phyloP scores from a whole-genome alignment of 2,797 vertebrate species.

The Triplophysa bombifrons region DNA sequence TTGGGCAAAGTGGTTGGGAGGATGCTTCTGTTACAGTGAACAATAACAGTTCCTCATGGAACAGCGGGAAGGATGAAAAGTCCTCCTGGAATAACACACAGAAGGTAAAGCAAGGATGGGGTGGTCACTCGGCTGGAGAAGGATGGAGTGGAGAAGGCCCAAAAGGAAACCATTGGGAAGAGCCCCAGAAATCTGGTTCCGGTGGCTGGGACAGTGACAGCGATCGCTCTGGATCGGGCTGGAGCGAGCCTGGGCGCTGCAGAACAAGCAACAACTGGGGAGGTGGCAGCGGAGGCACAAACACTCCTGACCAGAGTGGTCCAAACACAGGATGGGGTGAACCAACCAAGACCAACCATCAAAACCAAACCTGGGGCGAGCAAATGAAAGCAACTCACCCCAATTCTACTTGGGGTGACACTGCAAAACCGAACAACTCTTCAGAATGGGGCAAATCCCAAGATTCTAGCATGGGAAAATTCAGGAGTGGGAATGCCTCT shows the following conservation, averaged over 20 bases:
- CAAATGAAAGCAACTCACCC: constrained; percentile 79
- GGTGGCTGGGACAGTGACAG: constrained; percentile 87
- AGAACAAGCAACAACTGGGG: constrained; percentile 81
- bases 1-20: constrained; percentile 86
- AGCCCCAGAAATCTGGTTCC: constrained; percentile 84
- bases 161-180: constrained; percentile 89
- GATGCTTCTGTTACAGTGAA: constrained; percentile 79
- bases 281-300: constrained; percentile 72
- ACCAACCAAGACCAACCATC: constrained; percentile 78
- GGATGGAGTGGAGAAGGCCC: constrained; percentile 83
- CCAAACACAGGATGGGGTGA: constrained; percentile 86
- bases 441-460: constrained; percentile 89
- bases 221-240: constrained; percentile 89
- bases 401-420: constrained; percentile 84
- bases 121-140: constrained; percentile 73
- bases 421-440: constrained; percentile 75
- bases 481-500: constrained; percentile 72
- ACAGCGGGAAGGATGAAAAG: constrained; percentile 87
- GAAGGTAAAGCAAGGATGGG: constrained; percentile 89
- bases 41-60: constrained; percentile 84
- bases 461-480: constrained; percentile 74
- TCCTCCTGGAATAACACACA: constrained; percentile 87
- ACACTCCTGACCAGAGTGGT: constrained; percentile 78
- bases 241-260: constrained; percentile 83
- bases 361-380: constrained; percentile 86